A percentile compares a stretch with the other conserved stretches of the same genome.
Evolutionary conservation across 2,888 invertebrate species (phyloP).

Genomic region (Scelioninae gen. 1): DNA sequence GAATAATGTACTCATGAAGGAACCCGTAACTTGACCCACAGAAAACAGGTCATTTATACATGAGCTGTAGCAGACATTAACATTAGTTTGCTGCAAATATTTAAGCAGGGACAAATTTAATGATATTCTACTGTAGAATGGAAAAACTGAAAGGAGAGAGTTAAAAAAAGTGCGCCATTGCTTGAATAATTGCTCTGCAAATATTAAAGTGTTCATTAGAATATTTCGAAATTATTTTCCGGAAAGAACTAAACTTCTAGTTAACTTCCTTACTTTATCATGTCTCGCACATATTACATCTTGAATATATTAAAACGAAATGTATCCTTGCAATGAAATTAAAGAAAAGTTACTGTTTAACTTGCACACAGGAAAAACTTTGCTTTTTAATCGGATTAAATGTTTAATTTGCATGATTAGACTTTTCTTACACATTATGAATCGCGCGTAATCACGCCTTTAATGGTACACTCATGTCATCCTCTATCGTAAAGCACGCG

Average conservation of each 20-base stretch:
- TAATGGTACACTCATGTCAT: slow-evolving; percentile 18
- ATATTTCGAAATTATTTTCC: slow-evolving; percentile 58
- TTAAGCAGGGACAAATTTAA: slow-evolving; percentile 44
- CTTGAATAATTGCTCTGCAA: slow-evolving; percentile 43
- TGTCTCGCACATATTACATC: slow-evolving; percentile 58
- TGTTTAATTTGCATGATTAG: slow-evolving; percentile 49
- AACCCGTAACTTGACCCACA: slow-evolving; percentile 2
- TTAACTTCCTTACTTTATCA: slow-evolving; percentile 65
- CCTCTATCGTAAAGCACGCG: slow-evolving; percentile 10
- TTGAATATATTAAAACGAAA: slow-evolving; percentile 62
- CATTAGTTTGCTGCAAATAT: slow-evolving; percentile 33
- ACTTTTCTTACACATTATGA: slow-evolving; percentile 25
- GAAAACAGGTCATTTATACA: slow-evolving; percentile 29
- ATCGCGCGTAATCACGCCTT: slow-evolving; percentile 14
- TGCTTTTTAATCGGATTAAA: slow-evolving; percentile 32
- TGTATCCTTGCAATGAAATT: slow-evolving; percentile 53
- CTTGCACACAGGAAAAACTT: slow-evolving; percentile 41
- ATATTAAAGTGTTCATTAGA: slow-evolving; percentile 41
- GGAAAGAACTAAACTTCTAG: slow-evolving; percentile 51
- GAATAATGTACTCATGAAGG: too few species aligned
- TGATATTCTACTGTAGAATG: slow-evolving; percentile 39
- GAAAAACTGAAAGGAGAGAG: neutral
- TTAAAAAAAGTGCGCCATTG: slow-evolving; percentile 26
- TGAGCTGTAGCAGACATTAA: slow-evolving; percentile 32
- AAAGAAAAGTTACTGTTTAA: slow-evolving; percentile 56